phyloP scores from a whole-genome alignment of 2,888 invertebrate species.

The Ophioninae sp. region DNA sequence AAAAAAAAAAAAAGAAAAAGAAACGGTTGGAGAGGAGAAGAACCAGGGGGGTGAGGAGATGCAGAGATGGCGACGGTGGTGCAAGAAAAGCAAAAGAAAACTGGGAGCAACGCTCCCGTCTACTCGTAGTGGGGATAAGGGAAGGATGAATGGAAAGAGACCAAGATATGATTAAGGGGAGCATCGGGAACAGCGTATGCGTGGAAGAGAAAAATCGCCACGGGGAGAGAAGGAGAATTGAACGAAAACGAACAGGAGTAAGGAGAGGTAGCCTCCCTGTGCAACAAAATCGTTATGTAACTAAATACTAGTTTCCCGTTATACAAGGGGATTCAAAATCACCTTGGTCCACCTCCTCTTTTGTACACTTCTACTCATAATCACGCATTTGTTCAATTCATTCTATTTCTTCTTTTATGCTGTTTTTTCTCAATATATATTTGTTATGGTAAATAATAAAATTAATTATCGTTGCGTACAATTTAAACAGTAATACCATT shows the following conservation, averaged over 20 bases:
- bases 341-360: slow-evolving; percentile 23
- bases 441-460: no score
- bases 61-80: slow-evolving; percentile 64
- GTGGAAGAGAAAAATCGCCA: slow-evolving; percentile 47
- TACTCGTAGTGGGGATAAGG: slow-evolving; percentile 12
- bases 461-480: no score
- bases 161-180: slow-evolving; percentile 45
- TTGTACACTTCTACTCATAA: neutral
- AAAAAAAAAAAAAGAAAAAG: no score
- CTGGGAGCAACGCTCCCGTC: slow-evolving; percentile 43
- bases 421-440: no score
- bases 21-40: slow-evolving; percentile 55
- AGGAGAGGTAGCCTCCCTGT: slow-evolving; percentile 11
- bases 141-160: slow-evolving; percentile 2
- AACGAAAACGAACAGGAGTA: slow-evolving; percentile 24
- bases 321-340: slow-evolving; percentile 23
- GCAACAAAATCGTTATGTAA: slow-evolving; percentile 53
- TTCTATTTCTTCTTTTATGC: neutral
- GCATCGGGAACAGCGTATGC: slow-evolving; percentile 16
- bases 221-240: slow-evolving; percentile 22
- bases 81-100: slow-evolving; percentile 55
- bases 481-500: no score
- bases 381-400: slow-evolving; percentile 17
- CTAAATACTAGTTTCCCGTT: slow-evolving; percentile 42
- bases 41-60: slow-evolving; percentile 66